Conservation (phyloP, 2,113 vertebrate genomes). For the Gymnocephalus cernua region DNA sequence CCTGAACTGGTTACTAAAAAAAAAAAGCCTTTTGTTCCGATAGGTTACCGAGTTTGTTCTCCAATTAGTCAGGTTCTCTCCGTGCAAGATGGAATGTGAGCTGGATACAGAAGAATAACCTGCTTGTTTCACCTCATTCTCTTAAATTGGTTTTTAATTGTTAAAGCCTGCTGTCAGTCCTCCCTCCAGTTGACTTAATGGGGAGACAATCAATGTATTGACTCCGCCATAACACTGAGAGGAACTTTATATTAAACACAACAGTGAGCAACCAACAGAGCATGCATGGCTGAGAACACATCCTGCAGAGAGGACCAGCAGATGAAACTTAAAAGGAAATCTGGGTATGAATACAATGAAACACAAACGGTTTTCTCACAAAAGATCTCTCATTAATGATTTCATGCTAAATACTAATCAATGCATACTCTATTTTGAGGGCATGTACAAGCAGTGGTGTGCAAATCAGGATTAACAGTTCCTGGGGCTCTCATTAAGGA, state of each 20-base stretch:
- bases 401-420: conserved; percentile 9
- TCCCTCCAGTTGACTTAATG: conserved; percentile 13
- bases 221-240: conserved; percentile 38
- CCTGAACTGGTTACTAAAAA: background rate
- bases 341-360: background rate
- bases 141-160: conserved; percentile 18
- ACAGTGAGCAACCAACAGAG: conserved; percentile 48
- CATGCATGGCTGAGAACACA: conserved; percentile 28
- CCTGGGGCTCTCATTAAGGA: background rate
- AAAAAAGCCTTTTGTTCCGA: background rate
- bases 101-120: background rate
- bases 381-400: conserved; percentile 1
- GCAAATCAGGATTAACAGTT: conserved; percentile 14
- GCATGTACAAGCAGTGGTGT: background rate
- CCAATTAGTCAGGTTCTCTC: background rate
- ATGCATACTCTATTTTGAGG: background rate
- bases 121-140: background rate
- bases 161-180: conserved; percentile 22
- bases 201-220: conserved; percentile 53
- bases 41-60: background rate
- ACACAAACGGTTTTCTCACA: background rate
- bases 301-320: conserved; percentile 18
- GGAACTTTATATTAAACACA: conserved; percentile 33
- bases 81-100: background rate
- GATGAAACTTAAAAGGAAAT: conserved; percentile 13